These are phyloP conservation scores for Trinorchestia longiramus DNA, from an alignment of 1,140 invertebrate species.

Conservation along the genomic window DNA sequence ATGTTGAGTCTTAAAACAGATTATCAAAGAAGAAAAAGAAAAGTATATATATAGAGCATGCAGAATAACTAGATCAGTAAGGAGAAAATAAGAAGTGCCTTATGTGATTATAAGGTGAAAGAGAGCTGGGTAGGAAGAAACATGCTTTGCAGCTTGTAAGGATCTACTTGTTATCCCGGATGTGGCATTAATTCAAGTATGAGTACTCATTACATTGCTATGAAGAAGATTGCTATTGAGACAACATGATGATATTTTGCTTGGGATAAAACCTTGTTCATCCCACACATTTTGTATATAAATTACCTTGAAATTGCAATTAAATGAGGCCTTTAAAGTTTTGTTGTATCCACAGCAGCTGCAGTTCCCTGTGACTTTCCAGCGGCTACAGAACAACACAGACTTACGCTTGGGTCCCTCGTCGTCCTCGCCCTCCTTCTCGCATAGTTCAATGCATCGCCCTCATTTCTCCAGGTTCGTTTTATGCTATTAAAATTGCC, in stretches of 20 bases:
- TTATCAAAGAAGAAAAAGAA: neutral
- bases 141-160: neutral
- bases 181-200: neutral
- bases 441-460: neutral
- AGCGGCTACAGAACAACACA: constrained; percentile 10
- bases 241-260: neutral
- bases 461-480: constrained; percentile 41
- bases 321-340: neutral
- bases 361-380: constrained; percentile 49
- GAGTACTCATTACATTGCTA: neutral
- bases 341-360: neutral
- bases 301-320: neutral
- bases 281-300: neutral
- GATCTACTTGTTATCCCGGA: neutral
- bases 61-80: neutral
- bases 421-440: neutral
- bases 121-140: neutral
- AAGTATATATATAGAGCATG: neutral
- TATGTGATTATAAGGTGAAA: neutral
- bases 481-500: neutral
- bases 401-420: constrained; percentile 8
- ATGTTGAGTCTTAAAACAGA: neutral
- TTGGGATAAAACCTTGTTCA: neutral
- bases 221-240: neutral
- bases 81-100: neutral